Base-by-base conservation (phyloP, 2,113 vertebrate species). In the Casuarius casuarius region DNA sequence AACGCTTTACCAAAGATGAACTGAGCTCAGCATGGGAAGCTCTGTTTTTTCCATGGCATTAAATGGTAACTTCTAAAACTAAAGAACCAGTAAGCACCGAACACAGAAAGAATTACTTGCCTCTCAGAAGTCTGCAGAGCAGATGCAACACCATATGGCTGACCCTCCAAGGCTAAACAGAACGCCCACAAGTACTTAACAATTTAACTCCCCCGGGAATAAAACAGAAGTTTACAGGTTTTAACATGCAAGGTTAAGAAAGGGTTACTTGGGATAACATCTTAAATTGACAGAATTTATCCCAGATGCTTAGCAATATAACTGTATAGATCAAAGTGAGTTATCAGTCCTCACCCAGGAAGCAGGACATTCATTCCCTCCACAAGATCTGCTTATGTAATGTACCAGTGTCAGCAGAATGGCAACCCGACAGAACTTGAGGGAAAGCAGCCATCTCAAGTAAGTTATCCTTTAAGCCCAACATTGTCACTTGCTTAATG, bases 111-210 rank as follows among this genome's bases (percentile, higher is more conserved):
- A 80, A 88, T 88, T 62, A 91, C 58, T 11, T 92, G 71, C 75
- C 84, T 95, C 83, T 80, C 85, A 88, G 87, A 92, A 90, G 63
- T 6, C 56, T 59, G 56, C 40, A 65, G 54, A 96, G 93, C 96
- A 97, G 96, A 96, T 97, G 95, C 75, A 90, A 61, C 92, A 92
- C 96, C 96, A 97, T 97, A 97, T 96, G 96, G 95, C 92, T 96
- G 96, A 94, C 96, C 95, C 75, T 87, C 54, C 3, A 3, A 4
- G 8, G 92, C 92, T 97, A 85, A 95, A 95, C 46, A 95, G 10
- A 84, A 97, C 94, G 63, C 95, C 95, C 86, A 97, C 90, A 0
- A 94, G 86, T 89, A 86, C 80, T 97, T 95, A 96, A 94, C 87
- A 84, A 95, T 90, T 93, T 84, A 95, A 93, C 90, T 96, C 56